Conservation (phyloP, 2,888 invertebrate species). For the Chirona hameri region DNA sequence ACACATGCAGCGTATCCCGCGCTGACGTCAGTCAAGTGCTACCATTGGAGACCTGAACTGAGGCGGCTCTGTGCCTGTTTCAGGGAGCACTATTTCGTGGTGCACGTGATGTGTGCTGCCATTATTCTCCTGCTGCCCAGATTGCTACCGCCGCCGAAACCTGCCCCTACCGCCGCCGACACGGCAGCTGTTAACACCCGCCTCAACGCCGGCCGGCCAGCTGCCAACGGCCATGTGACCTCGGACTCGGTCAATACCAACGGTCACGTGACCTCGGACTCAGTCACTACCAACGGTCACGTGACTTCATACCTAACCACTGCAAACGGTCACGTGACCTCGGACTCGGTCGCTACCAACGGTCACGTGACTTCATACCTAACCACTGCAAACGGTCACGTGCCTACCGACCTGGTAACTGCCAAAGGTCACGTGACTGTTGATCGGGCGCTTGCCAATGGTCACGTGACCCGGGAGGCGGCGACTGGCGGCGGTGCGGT, state of each 20-base stretch:
- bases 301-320: neutral
- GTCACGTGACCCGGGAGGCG: too few species aligned
- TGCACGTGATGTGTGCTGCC: constrained; percentile 48
- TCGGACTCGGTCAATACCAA: neutral
- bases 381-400: too few species aligned
- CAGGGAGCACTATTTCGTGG: constrained; percentile 50
- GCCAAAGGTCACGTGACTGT: too few species aligned
- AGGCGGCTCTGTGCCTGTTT: constrained; percentile 39
- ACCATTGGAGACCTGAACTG: neutral
- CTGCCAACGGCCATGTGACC: neutral
- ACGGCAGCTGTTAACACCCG: neutral
- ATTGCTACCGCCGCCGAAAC: constrained; percentile 41
- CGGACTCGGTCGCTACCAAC: neutral
- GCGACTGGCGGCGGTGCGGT: too few species aligned
- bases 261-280: neutral
- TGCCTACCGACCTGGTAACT: too few species aligned
- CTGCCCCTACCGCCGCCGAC: neutral
- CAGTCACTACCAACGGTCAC: neutral
- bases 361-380: neutral
- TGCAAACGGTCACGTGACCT: neutral
- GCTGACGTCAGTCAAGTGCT: too few species aligned
- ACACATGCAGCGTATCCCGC: too few species aligned
- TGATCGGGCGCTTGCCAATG: too few species aligned
- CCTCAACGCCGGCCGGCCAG: neutral
- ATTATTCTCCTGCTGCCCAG: constrained; percentile 47